Percentiles rank a stretch among this genome's conserved stretches.
phyloP scores from a whole-genome alignment of 2,797 vertebrate species.

The Acridotheres tristis region DNA sequence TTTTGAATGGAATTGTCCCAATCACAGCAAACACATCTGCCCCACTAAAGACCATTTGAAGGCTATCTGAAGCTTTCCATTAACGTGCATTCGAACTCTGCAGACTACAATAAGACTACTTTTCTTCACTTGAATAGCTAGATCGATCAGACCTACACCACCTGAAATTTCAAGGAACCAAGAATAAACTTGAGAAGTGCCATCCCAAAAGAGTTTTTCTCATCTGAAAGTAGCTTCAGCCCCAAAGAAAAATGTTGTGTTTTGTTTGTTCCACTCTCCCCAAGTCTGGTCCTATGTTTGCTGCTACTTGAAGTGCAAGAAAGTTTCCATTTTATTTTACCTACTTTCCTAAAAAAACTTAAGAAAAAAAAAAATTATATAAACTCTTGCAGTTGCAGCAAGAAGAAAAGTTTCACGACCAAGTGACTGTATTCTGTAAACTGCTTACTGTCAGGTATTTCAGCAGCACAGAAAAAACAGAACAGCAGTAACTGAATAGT shows the following conservation, averaged over 20 bases:
- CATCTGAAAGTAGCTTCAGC: neutral
- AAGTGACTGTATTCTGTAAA: neutral
- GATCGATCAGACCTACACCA: neutral
- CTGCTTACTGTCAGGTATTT: neutral
- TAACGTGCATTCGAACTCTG: neutral
- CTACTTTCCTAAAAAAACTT: neutral
- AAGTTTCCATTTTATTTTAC: neutral
- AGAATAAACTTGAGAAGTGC: neutral
- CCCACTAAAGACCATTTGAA: neutral
- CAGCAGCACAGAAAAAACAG: neutral
- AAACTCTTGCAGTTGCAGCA: neutral
- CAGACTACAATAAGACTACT: neutral
- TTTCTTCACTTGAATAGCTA: neutral
- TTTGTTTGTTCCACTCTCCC: neutral
- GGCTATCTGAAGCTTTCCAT: neutral
- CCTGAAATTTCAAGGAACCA: neutral
- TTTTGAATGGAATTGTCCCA: neutral
- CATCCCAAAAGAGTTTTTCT: neutral
- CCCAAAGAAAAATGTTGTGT: neutral
- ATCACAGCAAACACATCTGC: neutral
- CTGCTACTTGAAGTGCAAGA: neutral
- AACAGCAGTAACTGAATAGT: neutral
- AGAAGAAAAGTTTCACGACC: neutral
- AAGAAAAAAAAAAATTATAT: neutral
- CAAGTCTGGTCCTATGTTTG: neutral